A percentile compares a stretch with the other conserved stretches of the same genome.
Conservation (phyloP, 2,113 vertebrate genomes). For the Sprattus sprattus region DNA sequence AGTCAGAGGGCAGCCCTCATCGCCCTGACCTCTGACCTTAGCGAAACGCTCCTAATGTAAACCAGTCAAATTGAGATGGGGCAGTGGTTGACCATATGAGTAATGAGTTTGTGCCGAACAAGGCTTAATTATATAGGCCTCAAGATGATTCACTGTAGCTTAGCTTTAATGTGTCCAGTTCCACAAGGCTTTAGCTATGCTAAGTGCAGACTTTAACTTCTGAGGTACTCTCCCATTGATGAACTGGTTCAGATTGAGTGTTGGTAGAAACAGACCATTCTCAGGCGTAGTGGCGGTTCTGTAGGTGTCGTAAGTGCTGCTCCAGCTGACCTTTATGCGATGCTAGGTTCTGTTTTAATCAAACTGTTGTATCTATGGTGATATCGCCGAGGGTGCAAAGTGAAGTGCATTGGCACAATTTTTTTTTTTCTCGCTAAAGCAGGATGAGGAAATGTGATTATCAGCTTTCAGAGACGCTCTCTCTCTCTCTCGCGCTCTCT, state of each 20-base stretch:
- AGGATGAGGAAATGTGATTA: slow-evolving; percentile 1
- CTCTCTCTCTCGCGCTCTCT: neutral
- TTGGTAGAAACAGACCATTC: too few species aligned
- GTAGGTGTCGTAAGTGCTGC: too few species aligned
- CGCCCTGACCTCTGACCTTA: neutral
- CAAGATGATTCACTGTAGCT: neutral
- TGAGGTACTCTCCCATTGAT: neutral
- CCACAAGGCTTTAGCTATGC: neutral
- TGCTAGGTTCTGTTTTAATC: too few species aligned
- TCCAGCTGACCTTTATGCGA: too few species aligned
- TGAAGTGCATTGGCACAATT: too few species aligned
- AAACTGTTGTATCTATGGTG: too few species aligned
- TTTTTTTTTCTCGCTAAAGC: neutral
- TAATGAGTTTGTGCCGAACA: neutral
- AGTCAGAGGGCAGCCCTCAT: neutral
- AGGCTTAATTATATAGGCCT: neutral
- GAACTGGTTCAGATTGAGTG: neutral
- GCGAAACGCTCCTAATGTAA: neutral
- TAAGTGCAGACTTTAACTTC: neutral
- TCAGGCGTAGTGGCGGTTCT: too few species aligned
- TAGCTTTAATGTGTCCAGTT: neutral
- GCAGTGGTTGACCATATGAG: neutral
- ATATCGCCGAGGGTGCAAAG: too few species aligned
- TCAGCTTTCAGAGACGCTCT: neutral
- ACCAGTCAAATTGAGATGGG: neutral